Conservation (phyloP, 2,113 vertebrate species). For the Balaenoptera acutorostrata region DNA sequence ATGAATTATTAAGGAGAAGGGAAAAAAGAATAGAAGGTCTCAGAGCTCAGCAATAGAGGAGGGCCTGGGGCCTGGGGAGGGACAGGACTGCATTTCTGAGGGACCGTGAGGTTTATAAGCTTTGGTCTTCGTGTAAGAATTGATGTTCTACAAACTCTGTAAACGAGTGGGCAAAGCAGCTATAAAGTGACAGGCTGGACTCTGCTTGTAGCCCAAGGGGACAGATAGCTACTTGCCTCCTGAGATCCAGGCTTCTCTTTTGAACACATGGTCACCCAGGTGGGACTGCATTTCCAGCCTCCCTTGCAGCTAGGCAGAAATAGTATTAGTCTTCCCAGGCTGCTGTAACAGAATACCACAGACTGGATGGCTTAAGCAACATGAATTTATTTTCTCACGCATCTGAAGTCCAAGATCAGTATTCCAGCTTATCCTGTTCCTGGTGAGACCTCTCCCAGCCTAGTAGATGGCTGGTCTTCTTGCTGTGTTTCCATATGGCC, state of each 20-base stretch:
- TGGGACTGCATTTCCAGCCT: background rate
- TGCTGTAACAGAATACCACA: background rate
- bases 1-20: background rate
- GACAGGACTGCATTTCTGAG: background rate
- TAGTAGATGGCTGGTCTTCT: background rate
- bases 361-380: background rate
- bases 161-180: background rate
- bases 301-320: background rate
- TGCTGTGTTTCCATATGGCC: background rate
- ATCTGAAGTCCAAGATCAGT: background rate
- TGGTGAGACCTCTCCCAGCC: background rate
- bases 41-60: background rate
- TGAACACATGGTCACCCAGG: background rate
- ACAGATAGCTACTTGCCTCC: background rate
- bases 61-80: background rate
- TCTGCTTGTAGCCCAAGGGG: background rate
- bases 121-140: background rate
- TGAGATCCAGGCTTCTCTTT: background rate
- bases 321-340: background rate
- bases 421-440: background rate
- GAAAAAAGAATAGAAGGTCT: background rate
- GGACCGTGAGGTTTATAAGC: background rate
- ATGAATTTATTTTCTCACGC: background rate
- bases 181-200: background rate
- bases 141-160: background rate